Conservation (phyloP, 2,888 invertebrate species). For the Sepiola atlantica region DNA sequence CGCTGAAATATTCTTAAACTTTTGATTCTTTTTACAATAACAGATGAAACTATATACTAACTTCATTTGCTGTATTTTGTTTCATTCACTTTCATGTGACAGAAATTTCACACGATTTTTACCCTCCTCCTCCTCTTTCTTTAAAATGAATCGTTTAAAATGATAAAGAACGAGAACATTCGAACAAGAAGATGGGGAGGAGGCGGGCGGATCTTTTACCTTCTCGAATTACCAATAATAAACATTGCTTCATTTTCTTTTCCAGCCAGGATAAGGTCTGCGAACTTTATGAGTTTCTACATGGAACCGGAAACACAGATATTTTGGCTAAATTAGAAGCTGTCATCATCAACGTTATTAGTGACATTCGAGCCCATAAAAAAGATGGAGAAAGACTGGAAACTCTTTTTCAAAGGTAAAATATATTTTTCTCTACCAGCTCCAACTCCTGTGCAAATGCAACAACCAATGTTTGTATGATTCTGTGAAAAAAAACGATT, state of each 20-base stretch:
- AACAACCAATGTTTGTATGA: too few species aligned
- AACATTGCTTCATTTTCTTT: constrained; percentile 50
- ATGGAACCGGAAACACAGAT: constrained; percentile 75
- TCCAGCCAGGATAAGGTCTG: constrained; percentile 78
- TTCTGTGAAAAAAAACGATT: too few species aligned
- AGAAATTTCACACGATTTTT: too few species aligned
- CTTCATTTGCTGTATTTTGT: too few species aligned
- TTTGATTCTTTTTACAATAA: too few species aligned
- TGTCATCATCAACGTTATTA: constrained; percentile 77
- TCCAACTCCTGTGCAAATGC: too few species aligned
- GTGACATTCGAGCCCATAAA: constrained; percentile 77
- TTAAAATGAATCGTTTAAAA: background rate
- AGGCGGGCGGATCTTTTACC: too few species aligned
- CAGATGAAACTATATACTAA: too few species aligned
- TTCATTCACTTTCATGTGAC: too few species aligned
- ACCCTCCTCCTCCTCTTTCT: background rate
- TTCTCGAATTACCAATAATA: background rate
- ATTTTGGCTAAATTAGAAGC: constrained; percentile 77
- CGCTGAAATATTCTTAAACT: too few species aligned
- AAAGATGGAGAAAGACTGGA: constrained; percentile 78
- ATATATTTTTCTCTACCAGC: too few species aligned
- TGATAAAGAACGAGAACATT: background rate
- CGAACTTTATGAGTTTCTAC: constrained; percentile 77
- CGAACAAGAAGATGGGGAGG: too few species aligned
- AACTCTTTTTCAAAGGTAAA: constrained; percentile 77